Conservation (phyloP, 1,140 invertebrate genomes). For the Zaprionus taronus region DNA sequence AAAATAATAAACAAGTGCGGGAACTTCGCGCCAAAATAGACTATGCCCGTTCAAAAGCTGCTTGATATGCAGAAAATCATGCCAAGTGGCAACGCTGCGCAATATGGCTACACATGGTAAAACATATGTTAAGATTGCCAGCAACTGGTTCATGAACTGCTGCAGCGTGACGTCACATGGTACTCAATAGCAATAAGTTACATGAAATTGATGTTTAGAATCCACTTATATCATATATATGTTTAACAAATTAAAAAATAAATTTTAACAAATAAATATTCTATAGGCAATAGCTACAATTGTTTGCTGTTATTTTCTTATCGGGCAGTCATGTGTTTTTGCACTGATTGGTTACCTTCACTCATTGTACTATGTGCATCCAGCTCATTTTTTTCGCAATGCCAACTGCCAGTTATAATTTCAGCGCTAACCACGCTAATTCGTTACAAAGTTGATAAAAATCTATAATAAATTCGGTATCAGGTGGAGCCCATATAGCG, state of each 20-base stretch:
- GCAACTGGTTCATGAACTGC: neutral
- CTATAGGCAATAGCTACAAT: too few species aligned
- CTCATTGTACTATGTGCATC: neutral
- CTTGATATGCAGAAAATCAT: neutral
- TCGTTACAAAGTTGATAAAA: conserved; percentile 14
- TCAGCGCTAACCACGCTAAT: conserved; percentile 32
- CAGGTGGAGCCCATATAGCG: conserved; percentile 9
- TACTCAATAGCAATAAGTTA: neutral
- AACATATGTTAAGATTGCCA: neutral
- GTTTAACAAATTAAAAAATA: neutral
- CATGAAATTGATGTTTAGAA: too few species aligned
- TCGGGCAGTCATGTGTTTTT: neutral
- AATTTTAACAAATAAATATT: neutral
- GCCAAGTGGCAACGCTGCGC: conserved; percentile 19
- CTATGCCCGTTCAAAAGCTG: conserved; percentile 1
- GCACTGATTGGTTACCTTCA: neutral
- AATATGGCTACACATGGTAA: conserved; percentile 1
- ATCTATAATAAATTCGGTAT: conserved; percentile 13
- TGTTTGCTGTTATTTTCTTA: neutral
- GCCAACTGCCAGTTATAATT: conserved; percentile 28
- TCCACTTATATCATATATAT: neutral
- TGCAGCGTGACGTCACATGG: conserved; percentile 1
- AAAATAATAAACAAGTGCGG: conserved; percentile 41
- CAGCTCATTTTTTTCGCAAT: conserved; percentile 25
- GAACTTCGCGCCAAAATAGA: conserved; percentile 42